Percentiles rank a stretch among this genome's conserved stretches.
These are phyloP conservation scores for Oncorhynchus gorbuscha DNA, from an alignment of 2,113 vertebrate species.

Conservation along the genomic window DNA sequence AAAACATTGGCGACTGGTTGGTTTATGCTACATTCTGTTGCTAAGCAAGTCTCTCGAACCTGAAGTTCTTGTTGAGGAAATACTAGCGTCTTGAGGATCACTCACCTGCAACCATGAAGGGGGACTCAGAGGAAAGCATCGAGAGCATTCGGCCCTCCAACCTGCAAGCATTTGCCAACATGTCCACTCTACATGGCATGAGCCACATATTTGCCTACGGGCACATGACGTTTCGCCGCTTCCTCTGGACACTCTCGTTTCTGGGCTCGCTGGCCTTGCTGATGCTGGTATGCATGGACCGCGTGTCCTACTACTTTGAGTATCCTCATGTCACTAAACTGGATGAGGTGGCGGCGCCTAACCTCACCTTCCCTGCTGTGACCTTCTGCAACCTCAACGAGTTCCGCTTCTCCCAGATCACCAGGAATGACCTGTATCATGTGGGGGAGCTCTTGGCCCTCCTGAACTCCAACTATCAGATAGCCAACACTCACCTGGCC, in stretches of 20 bases:
- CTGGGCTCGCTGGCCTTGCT: constrained; percentile 80
- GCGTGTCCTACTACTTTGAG: constrained; percentile 82
- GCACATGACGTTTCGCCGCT: constrained; percentile 81
- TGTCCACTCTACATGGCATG: constrained; percentile 86
- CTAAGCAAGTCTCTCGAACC: constrained; percentile 61
- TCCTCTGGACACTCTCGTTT: constrained; percentile 83
- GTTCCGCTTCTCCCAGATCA: constrained; percentile 86
- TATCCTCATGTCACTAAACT: constrained; percentile 81
- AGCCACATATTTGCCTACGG: constrained; percentile 87
- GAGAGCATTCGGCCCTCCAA: constrained; percentile 77
- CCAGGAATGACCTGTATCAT: constrained; percentile 85
- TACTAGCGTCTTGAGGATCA: constrained; percentile 32
- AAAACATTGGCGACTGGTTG: constrained; percentile 33
- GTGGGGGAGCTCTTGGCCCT: constrained; percentile 84
- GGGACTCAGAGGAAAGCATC: constrained; percentile 79
- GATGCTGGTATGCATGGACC: constrained; percentile 82
- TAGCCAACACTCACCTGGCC: constrained; percentile 79
- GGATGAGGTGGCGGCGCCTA: constrained; percentile 79
- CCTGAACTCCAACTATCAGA: constrained; percentile 82
- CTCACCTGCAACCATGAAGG: constrained; percentile 71
- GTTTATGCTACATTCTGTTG: constrained; percentile 61
- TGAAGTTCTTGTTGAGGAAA: constrained; percentile 61
- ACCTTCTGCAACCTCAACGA: constrained; percentile 90
- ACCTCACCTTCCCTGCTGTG: constrained; percentile 86
- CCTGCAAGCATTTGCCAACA: constrained; percentile 83